A percentile compares a stretch with the other conserved stretches of the same genome.
Conservation (phyloP, 37 sponge, comb jelly and placozoan species). For the Hormiphora californensis region DNA sequence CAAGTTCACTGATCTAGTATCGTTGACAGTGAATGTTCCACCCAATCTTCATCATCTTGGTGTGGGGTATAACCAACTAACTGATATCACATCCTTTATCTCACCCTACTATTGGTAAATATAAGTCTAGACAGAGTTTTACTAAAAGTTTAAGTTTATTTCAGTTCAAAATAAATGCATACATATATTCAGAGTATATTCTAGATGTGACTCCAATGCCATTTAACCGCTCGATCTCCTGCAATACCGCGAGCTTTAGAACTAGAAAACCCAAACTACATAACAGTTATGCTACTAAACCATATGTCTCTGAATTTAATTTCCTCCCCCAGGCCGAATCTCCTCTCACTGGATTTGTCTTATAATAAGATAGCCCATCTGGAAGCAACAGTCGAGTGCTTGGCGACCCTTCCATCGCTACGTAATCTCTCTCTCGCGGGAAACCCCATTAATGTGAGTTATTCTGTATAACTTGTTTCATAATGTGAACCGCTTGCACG, state of each 20-base stretch:
- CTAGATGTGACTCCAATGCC: no score
- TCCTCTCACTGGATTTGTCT: constrained; percentile 27
- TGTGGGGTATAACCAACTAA: constrained; percentile 19
- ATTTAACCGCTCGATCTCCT: no score
- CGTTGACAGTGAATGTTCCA: background rate
- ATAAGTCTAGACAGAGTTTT: background rate
- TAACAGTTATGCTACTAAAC: no score
- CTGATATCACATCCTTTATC: background rate
- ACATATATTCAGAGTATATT: no score
- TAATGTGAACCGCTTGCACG: no score
- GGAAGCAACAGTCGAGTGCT: background rate
- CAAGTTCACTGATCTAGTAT: background rate
- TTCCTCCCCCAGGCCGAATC: constrained; percentile 41
- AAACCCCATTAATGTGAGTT: background rate
- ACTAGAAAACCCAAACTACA: no score
- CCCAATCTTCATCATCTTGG: constrained; percentile 10
- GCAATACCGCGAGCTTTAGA: no score
- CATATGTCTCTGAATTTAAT: no score
- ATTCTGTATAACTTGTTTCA: no score
- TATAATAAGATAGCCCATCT: background rate
- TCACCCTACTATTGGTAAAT: background rate
- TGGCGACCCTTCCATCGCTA: background rate
- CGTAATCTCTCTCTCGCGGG: background rate
- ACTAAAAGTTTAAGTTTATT: no score
- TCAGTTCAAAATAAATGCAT: no score